Evolutionary conservation across 1,140 invertebrate species (phyloP), one percentile per base, ranked within the genome.

Genomic region (Cepaea nemoralis): DNA sequence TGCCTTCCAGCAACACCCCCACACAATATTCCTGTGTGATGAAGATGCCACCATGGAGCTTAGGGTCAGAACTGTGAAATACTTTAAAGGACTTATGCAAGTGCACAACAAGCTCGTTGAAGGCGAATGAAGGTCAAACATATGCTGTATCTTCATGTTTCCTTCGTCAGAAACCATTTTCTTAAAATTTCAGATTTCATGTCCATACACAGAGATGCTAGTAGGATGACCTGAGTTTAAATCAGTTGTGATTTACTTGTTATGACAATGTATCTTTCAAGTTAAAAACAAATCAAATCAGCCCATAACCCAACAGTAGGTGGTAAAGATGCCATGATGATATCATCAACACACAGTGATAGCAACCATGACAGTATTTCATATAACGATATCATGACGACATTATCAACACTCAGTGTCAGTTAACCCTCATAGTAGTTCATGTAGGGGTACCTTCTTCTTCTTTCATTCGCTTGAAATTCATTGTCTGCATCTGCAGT

Each of bases 21-120:
- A 77, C 0, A 86, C 90, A 8, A 93, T 99, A 31, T 98, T 99
- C 92, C 93, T 99, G 70, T 99, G 97, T 90, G 98, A 99, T 91
- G 98, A 99, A 93, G 97, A 98, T 92, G 98, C 98, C 59, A 99
- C 98, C 12, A 91, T 98, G 77, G 98, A 99, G 92, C 93, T 99
- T 80, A 94, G 96, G 88, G 98, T 99, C 31, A 99, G 99, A 93
- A 99, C 98, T 83, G 98, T 99, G 81, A 99, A 99, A 93, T 99
- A 99, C 91, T 99, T 99, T 92, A 99, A 99, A 95, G 91, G 90
- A 40, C 84, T 93, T 16, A 91, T 92, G 91, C 40, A 89, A 71
- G 76, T 93, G 19, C 92, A 93, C 82, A 91, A 92, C 81, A 91
- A 92, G 81, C 85, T 93, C 12, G 85, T 93, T 69, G 91, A 92